Percentiles rank a stretch among this genome's conserved stretches.
phyloP scores from a whole-genome alignment of 2,888 invertebrate species.

The Sturmia bella region DNA sequence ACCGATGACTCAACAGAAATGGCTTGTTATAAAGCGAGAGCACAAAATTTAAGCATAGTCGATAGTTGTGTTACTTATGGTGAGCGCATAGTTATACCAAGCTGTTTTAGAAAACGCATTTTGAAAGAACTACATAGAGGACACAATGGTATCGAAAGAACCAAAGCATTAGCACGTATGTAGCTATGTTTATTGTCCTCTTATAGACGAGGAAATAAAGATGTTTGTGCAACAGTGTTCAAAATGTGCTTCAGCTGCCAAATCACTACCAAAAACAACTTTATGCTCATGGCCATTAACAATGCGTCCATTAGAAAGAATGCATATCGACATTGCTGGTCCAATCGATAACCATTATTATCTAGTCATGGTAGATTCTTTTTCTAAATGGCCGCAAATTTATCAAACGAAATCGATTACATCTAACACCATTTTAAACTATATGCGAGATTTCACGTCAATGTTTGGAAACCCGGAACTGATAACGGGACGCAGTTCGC shows the following conservation, averaged over 20 bases:
- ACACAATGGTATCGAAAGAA: constrained; percentile 23
- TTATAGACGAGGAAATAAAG: background rate
- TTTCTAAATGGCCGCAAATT: constrained; percentile 15
- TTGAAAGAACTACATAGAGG: too few relatives aligned
- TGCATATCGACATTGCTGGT: constrained; percentile 8
- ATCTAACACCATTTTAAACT: constrained; percentile 5
- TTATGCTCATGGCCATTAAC: constrained; percentile 5
- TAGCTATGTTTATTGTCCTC: constrained; percentile 8
- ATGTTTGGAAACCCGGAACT: background rate
- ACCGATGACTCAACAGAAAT: too few relatives aligned
- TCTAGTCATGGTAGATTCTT: constrained; percentile 17
- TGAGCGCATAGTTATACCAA: too few relatives aligned
- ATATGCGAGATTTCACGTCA: constrained; percentile 22
- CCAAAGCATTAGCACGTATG: constrained; percentile 7
- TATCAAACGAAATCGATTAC: constrained; percentile 14
- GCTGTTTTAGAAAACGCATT: too few relatives aligned
- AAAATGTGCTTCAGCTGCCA: constrained; percentile 6
- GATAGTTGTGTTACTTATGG: too few relatives aligned
- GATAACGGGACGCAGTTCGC: constrained; percentile 14
- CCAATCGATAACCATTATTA: constrained; percentile 6
- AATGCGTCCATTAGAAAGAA: background rate
- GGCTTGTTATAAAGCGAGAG: too few relatives aligned
- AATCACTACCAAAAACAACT: background rate
- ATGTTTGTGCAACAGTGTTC: constrained; percentile 4
- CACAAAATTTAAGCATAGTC: too few relatives aligned